Evolutionary conservation across 2,888 invertebrate genomes (phyloP).

Genomic region (Brachyopa scutellaris): DNA sequence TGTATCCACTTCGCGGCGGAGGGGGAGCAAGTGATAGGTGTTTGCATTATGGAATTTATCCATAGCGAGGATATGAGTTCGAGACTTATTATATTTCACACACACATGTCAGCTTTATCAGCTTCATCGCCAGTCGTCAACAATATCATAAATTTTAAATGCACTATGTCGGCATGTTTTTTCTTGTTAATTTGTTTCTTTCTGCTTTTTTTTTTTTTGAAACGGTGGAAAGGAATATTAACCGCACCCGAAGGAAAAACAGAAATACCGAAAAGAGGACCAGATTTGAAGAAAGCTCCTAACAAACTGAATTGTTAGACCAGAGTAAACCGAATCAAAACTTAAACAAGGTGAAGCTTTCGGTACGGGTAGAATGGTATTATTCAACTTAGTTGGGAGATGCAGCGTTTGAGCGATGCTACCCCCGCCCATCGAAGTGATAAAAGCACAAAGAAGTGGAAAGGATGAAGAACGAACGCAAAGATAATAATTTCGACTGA

Average conservation of each 20-base stretch:
- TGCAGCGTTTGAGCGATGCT: slow-evolving; percentile 37
- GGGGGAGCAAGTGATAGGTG: slow-evolving; percentile 34
- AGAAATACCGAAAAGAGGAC: slow-evolving; percentile 41
- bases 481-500: slow-evolving; percentile 16
- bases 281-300: slow-evolving; percentile 71
- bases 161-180: slow-evolving; percentile 1
- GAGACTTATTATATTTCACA: too few relatives aligned
- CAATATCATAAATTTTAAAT: slow-evolving; percentile 28
- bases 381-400: neutral
- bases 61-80: slow-evolving; percentile 20
- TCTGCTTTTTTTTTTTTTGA: slow-evolving; percentile 1
- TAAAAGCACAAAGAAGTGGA: slow-evolving; percentile 28
- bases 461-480: neutral
- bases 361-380: neutral
- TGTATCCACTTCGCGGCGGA: slow-evolving; percentile 62
- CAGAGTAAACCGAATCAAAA: slow-evolving; percentile 60
- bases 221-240: slow-evolving; percentile 28
- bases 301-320: slow-evolving; percentile 69
- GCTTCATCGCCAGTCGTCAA: neutral
- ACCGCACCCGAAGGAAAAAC: slow-evolving; percentile 65
- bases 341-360: slow-evolving; percentile 58
- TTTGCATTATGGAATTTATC: slow-evolving; percentile 48
- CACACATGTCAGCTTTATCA: slow-evolving; percentile 24
- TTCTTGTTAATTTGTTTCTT: neutral
- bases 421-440: neutral